Conservation (phyloP, 2,113 vertebrate genomes). For the Colinus virginianus region DNA sequence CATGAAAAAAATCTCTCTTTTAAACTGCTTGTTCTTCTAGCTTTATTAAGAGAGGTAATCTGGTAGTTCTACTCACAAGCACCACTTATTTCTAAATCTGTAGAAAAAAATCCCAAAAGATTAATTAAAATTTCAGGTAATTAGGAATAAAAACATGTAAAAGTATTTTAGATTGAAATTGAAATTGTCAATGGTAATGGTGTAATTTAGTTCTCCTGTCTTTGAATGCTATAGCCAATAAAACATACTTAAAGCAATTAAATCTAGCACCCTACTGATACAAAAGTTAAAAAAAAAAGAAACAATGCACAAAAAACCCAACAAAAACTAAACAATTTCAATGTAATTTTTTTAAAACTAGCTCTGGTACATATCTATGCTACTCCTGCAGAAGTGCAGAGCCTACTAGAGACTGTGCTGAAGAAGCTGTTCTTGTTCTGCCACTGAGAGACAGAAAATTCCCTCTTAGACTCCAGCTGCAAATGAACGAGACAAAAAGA, state of each 20-base stretch:
- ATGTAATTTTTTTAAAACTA: background rate
- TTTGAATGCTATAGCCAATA: background rate
- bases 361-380: background rate
- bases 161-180: background rate
- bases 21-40: background rate
- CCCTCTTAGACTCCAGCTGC: background rate
- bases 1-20: background rate
- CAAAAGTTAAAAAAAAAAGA: background rate
- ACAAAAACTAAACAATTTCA: background rate
- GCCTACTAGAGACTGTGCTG: background rate
- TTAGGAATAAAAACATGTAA: background rate
- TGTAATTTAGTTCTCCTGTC: background rate
- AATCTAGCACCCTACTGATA: background rate
- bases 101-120: background rate
- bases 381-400: background rate
- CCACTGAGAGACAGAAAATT: background rate
- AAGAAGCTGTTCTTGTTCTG: background rate
- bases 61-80: background rate
- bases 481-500: background rate
- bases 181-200: background rate
- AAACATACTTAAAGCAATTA: background rate
- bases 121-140: background rate
- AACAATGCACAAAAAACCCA: too few relatives aligned
- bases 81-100: background rate
- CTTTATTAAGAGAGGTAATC: background rate